These are phyloP conservation scores for Oxyura jamaicensis DNA, from an alignment of 2,113 vertebrate genomes.

Conservation along the genomic window DNA sequence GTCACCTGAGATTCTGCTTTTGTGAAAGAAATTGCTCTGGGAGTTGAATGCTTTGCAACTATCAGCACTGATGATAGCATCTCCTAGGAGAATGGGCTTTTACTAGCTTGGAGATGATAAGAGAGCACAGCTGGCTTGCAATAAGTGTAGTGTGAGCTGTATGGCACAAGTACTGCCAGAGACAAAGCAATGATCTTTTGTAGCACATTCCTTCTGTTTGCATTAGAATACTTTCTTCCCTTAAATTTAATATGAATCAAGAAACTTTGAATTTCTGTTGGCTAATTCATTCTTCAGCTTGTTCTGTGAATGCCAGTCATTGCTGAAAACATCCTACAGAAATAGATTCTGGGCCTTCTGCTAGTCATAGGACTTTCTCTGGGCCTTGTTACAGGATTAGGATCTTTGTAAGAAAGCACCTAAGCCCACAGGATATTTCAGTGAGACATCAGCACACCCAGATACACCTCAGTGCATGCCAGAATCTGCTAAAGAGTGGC, in stretches of 20 bases:
- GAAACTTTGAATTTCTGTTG: background rate
- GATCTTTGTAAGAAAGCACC: background rate
- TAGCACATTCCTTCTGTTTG: background rate
- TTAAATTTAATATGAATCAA: background rate
- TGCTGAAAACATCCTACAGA: background rate
- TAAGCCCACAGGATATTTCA: background rate
- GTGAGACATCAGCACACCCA: background rate
- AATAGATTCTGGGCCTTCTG: background rate
- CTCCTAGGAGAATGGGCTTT: background rate
- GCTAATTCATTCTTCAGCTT: background rate
- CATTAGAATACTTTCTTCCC: background rate
- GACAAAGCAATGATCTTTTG: background rate
- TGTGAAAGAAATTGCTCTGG: background rate
- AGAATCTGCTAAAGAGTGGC: background rate
- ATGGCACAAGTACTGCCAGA: background rate
- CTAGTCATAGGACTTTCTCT: background rate
- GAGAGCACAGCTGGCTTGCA: background rate
- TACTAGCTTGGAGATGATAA: background rate
- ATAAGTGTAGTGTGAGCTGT: background rate
- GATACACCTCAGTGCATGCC: accelerated
- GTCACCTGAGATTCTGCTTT: background rate
- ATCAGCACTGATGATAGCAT: background rate
- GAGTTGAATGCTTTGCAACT: background rate
- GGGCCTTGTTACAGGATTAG: background rate
- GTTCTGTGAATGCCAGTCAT: background rate